These are phyloP conservation scores for Scophthalmus maximus DNA, from an alignment of 2,113 vertebrate species.

Conservation along the genomic window DNA sequence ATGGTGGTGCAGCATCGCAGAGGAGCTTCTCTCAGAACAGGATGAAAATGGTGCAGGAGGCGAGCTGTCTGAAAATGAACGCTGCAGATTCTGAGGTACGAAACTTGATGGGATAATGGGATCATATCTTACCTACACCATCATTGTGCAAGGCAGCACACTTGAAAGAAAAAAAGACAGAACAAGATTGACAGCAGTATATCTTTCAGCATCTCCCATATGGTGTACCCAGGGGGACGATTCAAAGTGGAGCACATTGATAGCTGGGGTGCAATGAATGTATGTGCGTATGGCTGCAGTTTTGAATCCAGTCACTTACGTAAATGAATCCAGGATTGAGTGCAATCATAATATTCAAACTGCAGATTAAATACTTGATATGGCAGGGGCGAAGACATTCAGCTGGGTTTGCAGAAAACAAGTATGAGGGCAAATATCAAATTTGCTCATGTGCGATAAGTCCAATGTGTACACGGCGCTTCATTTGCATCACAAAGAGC, in stretches of 20 bases:
- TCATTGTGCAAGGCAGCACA: conserved; percentile 66
- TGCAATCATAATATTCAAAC: conserved; percentile 64
- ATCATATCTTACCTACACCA: conserved; percentile 66
- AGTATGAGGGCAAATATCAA: conserved; percentile 60
- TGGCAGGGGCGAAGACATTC: conserved; percentile 33
- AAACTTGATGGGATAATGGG: conserved; percentile 70
- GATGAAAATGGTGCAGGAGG: conserved; percentile 72
- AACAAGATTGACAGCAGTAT: conserved; percentile 64
- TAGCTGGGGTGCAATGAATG: conserved; percentile 54
- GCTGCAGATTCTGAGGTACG: conserved; percentile 62
- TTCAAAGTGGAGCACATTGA: conserved; percentile 67
- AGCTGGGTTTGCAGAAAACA: conserved; percentile 43
- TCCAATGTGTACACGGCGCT: conserved; percentile 49
- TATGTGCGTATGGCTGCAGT: conserved; percentile 56
- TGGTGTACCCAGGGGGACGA: conserved; percentile 64
- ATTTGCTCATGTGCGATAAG: conserved; percentile 58
- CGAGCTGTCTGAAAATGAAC: conserved; percentile 66
- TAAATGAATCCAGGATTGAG: conserved; percentile 60
- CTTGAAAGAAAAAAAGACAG: conserved; percentile 47
- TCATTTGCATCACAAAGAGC: conserved; percentile 73
- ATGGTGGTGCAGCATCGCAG: conserved; percentile 74
- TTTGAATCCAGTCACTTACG: conserved; percentile 69
- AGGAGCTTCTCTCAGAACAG: conserved; percentile 41
- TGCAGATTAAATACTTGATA: conserved; percentile 62
- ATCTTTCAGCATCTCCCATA: conserved; percentile 71